Base-by-base conservation (phyloP, 2,113 vertebrate genomes). In the Oncorhynchus tshawytscha region DNA sequence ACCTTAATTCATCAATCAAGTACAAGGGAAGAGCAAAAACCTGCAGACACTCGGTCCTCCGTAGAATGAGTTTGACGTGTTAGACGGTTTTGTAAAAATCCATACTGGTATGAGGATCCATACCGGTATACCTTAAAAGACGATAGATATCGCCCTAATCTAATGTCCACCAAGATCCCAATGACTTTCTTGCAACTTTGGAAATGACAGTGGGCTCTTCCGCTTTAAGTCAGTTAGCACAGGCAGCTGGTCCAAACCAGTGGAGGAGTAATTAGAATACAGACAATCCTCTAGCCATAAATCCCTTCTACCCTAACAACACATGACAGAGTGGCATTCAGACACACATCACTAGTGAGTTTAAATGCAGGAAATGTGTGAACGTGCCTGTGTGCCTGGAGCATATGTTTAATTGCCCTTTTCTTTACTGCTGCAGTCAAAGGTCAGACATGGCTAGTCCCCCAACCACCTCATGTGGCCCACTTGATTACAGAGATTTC, bases 381-480 rank as follows among this genome's bases (percentile, higher is more conserved):
- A 73, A 57, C 31, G 71, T 79, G 78, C 67, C 74, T 73, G 78
- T 49, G 20, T 24, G 24, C 79, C 45, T 24, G 69, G 81, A 59
- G 78, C 31, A 83, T 75, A 72, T 84, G 75, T 81, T 74, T 82
- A 78, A 88, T 88, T 88, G 85, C 85, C 86, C 74, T 79, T 77
- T 65, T 79, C 15, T 70, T 76, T 76, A 25, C 29, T 4, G 66
- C 27, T 67, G 12, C 66, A 31, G 11, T 65, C 13, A 29, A 39
- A 75, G 79, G 78, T 77, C 73, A 66, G 79, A 82, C 67, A 71
- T 22, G 51, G 68, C 70, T 74, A 11, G 54, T 85, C 68, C 73
- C 49, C 83, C 71, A 76, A 64, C 81, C 79, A 84, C 75, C 76
- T 78, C 74, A 51, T 71, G 79, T 87, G 84, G 82, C 85, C 87